Percentiles rank a stretch among this genome's conserved stretches.
phyloP scores from a whole-genome alignment of 1,140 invertebrate genomes.

The Parasteatoda tepidariorum region DNA sequence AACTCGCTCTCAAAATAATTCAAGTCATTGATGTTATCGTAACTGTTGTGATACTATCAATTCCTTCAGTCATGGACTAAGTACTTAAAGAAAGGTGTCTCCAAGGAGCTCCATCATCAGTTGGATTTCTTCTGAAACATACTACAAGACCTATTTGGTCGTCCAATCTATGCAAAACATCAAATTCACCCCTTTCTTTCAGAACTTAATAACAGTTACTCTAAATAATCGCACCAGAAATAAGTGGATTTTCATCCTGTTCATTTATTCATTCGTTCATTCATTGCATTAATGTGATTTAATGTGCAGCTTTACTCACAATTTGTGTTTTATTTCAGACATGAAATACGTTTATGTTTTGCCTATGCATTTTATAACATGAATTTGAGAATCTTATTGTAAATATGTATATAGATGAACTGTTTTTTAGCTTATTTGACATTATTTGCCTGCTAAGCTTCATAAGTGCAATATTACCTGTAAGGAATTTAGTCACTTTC shows the following conservation, averaged over 20 bases:
- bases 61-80: conserved; percentile 29
- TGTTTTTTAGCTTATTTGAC: conserved; percentile 56
- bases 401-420: conserved; percentile 53
- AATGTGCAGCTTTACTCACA: conserved; percentile 18
- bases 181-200: neutral
- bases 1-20: neutral
- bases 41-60: conserved; percentile 7
- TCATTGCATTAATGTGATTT: conserved; percentile 21
- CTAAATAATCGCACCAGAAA: conserved; percentile 27
- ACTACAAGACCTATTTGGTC: neutral
- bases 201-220: no score
- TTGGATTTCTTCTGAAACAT: neutral
- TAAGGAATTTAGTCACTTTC: conserved; percentile 55
- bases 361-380: conserved; percentile 6
- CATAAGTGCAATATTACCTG: conserved; percentile 55
- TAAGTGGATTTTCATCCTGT: neutral
- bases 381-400: conserved; percentile 30
- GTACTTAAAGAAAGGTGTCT: conserved; percentile 41
- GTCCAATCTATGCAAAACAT: neutral
- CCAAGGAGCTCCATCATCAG: neutral
- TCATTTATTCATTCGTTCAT: neutral
- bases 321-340: neutral
- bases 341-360: neutral
- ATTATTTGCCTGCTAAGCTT: conserved; percentile 51
- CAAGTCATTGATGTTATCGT: neutral